Evolutionary conservation across 2,113 vertebrate genomes (phyloP), one percentile per base, ranked within the genome.

Genomic region (Australoheros scitulus): DNA sequence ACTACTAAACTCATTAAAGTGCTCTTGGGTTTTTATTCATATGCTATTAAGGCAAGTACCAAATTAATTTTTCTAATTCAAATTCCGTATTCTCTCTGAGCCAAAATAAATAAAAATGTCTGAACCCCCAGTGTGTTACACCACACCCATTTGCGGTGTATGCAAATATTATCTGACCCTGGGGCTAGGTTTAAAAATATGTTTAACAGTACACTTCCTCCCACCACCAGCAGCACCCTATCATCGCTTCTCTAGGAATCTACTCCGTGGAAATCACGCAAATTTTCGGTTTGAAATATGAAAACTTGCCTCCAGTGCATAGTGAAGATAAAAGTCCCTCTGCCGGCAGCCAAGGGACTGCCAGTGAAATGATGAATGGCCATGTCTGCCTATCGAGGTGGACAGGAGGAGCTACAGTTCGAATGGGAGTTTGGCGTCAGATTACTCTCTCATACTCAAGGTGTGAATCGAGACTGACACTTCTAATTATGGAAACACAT

Each of bases 281-380:
- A 52, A 80, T 86, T 68, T 72, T 87, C 43, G 77, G 74, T 78
- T 79, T 77, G 77, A 89, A 90, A 91, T 76, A 88, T 87, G 88
- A 90, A 83, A 65, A 34, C 36, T 57, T 15, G 56, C 91, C 79
- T 85, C 75, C 61, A 17, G 77, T 83, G 82, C 81, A 81, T 57
- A 86, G 85, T 87, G 83, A 91, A 91, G 89, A 92, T 91, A 87
- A 91, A 94, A 90, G 89, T 86, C 43, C 22, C 84, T 83, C 26
- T 38, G 82, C 72, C 61, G 77, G 84, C 90, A 86, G 87, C 81
- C 89, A 91, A 91, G 90, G 91, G 91, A 90, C 83, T 89, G 87
- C 78, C 85, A 79, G 70, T n/a, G 17, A 87, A 91, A 90, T 94
- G 91, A 94, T 94, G 91, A 92, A 95, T 94, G 90, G 84, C 84